These are phyloP conservation scores for Xiphydria camelus DNA, from an alignment of 2,888 invertebrate species.

Conservation along the genomic window DNA sequence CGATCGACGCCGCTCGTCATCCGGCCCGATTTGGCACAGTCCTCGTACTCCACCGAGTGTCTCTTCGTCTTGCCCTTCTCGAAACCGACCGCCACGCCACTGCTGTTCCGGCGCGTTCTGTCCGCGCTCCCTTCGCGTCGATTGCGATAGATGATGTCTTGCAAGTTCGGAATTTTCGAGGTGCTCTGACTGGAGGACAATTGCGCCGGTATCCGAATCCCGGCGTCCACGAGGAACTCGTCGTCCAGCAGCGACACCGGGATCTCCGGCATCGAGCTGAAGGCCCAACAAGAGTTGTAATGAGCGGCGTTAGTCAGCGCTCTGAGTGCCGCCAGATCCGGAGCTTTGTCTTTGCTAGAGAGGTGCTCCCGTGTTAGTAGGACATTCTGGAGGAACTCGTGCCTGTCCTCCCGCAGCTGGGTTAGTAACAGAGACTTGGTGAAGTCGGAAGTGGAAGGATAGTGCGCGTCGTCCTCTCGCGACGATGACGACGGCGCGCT, in stretches of 20 bases:
- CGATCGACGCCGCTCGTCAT: slow-evolving; percentile 22
- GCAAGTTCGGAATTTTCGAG: slow-evolving; percentile 49
- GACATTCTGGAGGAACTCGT: slow-evolving; percentile 36
- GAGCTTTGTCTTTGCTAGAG: slow-evolving; percentile 26
- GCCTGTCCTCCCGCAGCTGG: slow-evolving; percentile 36
- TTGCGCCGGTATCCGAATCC: slow-evolving; percentile 51
- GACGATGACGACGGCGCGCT: neutral
- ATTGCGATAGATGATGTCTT: slow-evolving; percentile 43
- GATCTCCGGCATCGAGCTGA: slow-evolving; percentile 54
- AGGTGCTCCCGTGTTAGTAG: slow-evolving; percentile 31
- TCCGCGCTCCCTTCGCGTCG: slow-evolving; percentile 33
- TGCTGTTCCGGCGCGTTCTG: slow-evolving; percentile 27
- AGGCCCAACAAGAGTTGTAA: slow-evolving; percentile 54
- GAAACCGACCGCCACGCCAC: too few relatives aligned
- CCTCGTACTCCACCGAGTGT: slow-evolving; percentile 42
- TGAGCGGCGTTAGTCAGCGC: slow-evolving; percentile 39
- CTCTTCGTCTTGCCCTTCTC: slow-evolving; percentile 37
- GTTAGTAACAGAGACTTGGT: slow-evolving; percentile 38
- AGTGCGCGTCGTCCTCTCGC: slow-evolving; percentile 20
- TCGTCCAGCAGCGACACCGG: slow-evolving; percentile 50
- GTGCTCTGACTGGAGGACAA: slow-evolving; percentile 43
- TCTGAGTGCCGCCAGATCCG: slow-evolving; percentile 33
- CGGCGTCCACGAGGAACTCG: slow-evolving; percentile 54
- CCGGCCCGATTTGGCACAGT: slow-evolving; percentile 36
- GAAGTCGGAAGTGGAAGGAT: slow-evolving; percentile 29